phyloP scores from a whole-genome alignment of 1,140 invertebrate genomes.

The Contarinia nasturtii region DNA sequence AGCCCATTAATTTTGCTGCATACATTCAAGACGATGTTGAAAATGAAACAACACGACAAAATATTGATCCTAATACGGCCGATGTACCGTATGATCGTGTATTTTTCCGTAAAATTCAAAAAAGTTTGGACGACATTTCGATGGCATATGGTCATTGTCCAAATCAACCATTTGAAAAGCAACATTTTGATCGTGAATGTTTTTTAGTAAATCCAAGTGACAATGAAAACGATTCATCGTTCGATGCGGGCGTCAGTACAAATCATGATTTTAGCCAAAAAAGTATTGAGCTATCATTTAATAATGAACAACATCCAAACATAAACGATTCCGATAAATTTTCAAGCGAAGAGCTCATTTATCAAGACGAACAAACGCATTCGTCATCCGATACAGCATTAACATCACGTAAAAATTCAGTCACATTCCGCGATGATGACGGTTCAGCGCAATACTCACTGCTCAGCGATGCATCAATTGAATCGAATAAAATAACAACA shows the following conservation, averaged over 20 bases:
- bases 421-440: constrained; percentile 2
- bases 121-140: constrained; percentile 11
- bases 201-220: constrained; percentile 12
- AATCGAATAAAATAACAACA: not conserved
- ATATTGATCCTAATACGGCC: constrained; percentile 3
- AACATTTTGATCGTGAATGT: constrained; percentile 15
- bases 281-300: not conserved
- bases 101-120: constrained; percentile 14
- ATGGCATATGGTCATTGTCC: not conserved
- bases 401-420: constrained; percentile 3
- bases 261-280: not conserved
- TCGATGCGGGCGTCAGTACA: too few relatives aligned
- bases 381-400: constrained; percentile 9
- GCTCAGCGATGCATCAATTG: not conserved
- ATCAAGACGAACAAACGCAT: not conserved
- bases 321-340: not conserved
- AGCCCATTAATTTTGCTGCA: too few relatives aligned
- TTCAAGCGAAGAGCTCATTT: not conserved
- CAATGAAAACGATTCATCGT: too few relatives aligned
- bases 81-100: constrained; percentile 22
- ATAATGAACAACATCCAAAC: not conserved
- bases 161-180: constrained; percentile 1
- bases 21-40: too few relatives aligned
- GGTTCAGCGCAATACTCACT: not conserved
- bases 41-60: too few relatives aligned